Conservation (phyloP, 2,113 vertebrate species). For the Periophthalmodon schlosseri region DNA sequence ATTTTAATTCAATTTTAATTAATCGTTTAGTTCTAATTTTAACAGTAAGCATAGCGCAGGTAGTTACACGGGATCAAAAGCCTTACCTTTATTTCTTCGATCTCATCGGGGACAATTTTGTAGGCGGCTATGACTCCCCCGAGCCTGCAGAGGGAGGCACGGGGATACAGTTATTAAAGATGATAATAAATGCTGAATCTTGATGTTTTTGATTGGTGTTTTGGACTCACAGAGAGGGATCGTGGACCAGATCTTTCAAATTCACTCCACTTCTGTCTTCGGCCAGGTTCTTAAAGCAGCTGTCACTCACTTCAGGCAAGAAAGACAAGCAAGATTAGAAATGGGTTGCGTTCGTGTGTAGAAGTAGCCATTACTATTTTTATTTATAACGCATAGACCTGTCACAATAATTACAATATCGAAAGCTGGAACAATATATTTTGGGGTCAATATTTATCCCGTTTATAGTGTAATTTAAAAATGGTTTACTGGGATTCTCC, state of each 20-base stretch:
- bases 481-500: too few relatives aligned
- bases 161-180: slow-evolving; percentile 9
- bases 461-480: too few relatives aligned
- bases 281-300: slow-evolving; percentile 96
- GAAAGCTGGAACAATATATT: too few relatives aligned
- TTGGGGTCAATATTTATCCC: too few relatives aligned
- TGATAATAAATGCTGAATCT: background rate
- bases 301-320: slow-evolving; percentile 91
- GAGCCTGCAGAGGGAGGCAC: slow-evolving; percentile 81
- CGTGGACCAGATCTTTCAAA: slow-evolving; percentile 98
- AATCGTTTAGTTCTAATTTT: background rate
- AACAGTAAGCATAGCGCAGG: background rate
- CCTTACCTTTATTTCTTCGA: slow-evolving; percentile 97
- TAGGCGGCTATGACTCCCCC: slow-evolving; percentile 95
- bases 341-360: background rate
- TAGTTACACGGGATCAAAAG: background rate
- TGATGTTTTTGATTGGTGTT: background rate
- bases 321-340: background rate
- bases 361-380: too few relatives aligned
- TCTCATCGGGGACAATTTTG: slow-evolving; percentile 98
- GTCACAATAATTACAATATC: too few relatives aligned
- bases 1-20: background rate
- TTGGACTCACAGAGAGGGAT: slow-evolving; percentile 94
- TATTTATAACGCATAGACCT: too few relatives aligned
- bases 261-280: slow-evolving; percentile 98